Evolutionary conservation across 2,797 vertebrate species (phyloP).

Genomic region (Artibeus jamaicensis): DNA sequence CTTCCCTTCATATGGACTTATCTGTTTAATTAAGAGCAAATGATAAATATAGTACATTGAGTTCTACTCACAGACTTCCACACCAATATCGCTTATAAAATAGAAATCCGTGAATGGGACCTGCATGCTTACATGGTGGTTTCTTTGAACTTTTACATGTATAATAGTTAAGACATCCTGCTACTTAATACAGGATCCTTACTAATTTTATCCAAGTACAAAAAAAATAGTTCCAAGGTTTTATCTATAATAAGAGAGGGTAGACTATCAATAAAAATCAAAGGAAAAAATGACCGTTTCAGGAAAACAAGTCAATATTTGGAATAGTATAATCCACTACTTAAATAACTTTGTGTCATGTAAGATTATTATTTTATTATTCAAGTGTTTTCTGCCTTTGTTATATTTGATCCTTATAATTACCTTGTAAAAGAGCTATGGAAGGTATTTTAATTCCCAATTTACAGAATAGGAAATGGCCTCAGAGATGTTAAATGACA

Average conservation of each 20-base stretch:
- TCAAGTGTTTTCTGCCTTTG: not conserved
- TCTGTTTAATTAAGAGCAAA: not conserved
- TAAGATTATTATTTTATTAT: not conserved
- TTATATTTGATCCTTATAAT: constrained; percentile 15
- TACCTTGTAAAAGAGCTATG: not conserved
- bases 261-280: not conserved
- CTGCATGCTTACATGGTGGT: not conserved
- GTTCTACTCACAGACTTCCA: not conserved
- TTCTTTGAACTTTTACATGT: constrained; percentile 8
- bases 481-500: not conserved
- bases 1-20: not conserved
- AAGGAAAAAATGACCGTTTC: not conserved
- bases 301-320: not conserved
- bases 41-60: not conserved
- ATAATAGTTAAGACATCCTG: not conserved
- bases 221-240: constrained; percentile 22
- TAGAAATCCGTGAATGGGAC: not conserved
- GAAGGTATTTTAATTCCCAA: not conserved
- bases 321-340: not conserved
- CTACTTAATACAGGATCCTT: not conserved
- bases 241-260: not conserved
- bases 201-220: not conserved
- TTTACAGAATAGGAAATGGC: constrained; percentile 31
- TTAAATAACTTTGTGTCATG: constrained; percentile 8
- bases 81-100: not conserved